Base-by-base conservation (phyloP, 2,113 vertebrate species). In the Piaya cayana region DNA sequence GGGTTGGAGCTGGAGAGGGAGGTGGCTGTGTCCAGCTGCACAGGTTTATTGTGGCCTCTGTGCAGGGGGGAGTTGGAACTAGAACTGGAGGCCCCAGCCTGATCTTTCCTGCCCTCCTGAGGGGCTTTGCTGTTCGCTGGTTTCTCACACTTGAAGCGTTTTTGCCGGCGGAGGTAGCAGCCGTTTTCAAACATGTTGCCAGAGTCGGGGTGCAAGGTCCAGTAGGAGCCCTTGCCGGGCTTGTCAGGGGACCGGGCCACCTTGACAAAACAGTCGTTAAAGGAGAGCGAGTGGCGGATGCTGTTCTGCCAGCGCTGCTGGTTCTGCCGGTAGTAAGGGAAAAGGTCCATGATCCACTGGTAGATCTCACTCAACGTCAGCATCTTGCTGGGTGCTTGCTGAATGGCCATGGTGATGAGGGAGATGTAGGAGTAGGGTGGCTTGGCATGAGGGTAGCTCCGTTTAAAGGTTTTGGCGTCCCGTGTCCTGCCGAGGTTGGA, bases 121-220 rank as follows among this genome's bases (percentile, higher is more conserved):
- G 92, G 43, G 27, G 98, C 95, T 89, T 99, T 99, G 12, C 92
- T 95, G 13, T 88, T 91, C 0, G 96, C 95, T 81, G 98, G 99
- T 96, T 99, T 99, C 55, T 99, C 99, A 12, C 99, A 99, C 92
- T 99, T 99, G 97, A 99, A 99, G 95, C 99, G 98, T 96, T 99
- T 99, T 97, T 99, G 99, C 71, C 99, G 98, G 26, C 99, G 99
- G 91, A 99, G 96, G 98, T 99, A 99, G 96, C 99, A 99, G 96
- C 99, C 99, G 11, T 99, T 99, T 96, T 99, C 99, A 19, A 99
- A 99, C 99, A 99, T 99, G 98, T 99, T 99, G 79, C 99, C 99
- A 0, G 99, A 99, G 97, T 99, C 99, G 1, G 99, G 99, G 88
- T 99, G 99, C 94, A 99, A 98, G 58, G 99, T 99, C 99, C 99